phyloP scores from a whole-genome alignment of 1,140 invertebrate species.

The Ruditapes philippinarum region DNA sequence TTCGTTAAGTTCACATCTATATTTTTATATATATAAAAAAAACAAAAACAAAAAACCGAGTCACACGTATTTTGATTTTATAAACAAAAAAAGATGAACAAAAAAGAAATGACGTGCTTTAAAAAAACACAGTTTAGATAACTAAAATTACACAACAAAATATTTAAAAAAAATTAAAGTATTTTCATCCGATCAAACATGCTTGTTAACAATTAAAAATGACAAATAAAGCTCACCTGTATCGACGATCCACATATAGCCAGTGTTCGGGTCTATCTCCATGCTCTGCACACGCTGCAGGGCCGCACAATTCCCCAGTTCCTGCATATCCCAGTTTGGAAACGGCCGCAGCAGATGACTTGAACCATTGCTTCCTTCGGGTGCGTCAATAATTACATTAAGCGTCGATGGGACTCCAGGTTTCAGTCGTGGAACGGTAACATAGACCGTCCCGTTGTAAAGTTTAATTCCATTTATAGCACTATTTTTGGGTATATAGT shows the following conservation, averaged over 20 bases:
- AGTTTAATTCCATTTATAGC: conserved; percentile 78
- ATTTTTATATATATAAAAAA: no score
- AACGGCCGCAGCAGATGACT: conserved; percentile 71
- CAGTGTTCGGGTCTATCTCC: conserved; percentile 78
- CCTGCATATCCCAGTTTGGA: conserved; percentile 76
- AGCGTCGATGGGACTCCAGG: conserved; percentile 72
- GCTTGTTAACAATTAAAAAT: no score
- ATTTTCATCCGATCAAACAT: no score
- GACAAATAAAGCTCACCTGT: conserved; percentile 60
- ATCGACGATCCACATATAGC: conserved; percentile 80
- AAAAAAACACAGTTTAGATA: no score
- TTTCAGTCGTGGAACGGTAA: conserved; percentile 75
- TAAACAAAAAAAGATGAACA: no score
- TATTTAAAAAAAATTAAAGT: no score
- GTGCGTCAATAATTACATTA: conserved; percentile 45
- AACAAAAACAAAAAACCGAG: no score
- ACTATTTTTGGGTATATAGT: conserved; percentile 75
- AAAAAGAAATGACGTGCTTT: no score
- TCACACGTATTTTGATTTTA: no score
- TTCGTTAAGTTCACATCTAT: no score
- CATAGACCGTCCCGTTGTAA: conserved; percentile 73
- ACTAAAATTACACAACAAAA: no score
- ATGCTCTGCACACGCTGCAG: conserved; percentile 79
- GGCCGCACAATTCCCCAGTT: conserved; percentile 71
- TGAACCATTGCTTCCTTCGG: not conserved